phyloP scores from a whole-genome alignment of 2,797 vertebrate species.

The Sciurus carolinensis region DNA sequence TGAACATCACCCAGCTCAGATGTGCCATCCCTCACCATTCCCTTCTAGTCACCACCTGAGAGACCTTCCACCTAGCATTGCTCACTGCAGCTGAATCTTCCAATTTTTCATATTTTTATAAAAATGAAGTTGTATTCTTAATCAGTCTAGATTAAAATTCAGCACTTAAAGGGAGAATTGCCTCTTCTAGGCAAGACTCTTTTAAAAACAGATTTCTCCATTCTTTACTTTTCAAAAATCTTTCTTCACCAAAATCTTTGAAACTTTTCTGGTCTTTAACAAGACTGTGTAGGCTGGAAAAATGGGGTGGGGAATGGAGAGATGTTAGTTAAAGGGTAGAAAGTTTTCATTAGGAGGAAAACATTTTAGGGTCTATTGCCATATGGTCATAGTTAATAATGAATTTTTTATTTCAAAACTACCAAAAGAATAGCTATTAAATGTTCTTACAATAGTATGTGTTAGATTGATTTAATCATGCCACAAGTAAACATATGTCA shows the following conservation, averaged over 20 bases:
- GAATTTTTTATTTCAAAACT: background rate
- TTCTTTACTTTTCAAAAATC: background rate
- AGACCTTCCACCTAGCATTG: background rate
- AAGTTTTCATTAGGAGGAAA: background rate
- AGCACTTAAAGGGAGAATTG: background rate
- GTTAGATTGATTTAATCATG: background rate
- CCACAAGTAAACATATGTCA: background rate
- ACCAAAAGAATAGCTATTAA: background rate
- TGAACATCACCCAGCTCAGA: background rate
- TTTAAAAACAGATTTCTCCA: background rate
- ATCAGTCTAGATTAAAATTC: background rate
- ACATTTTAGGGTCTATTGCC: background rate
- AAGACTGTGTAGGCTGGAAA: background rate
- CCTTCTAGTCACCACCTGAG: background rate
- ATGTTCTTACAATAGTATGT: background rate
- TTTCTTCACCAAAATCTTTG: slow-evolving; percentile 12
- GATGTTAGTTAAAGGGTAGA: background rate
- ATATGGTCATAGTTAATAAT: background rate
- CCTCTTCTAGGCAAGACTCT: background rate
- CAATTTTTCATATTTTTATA: slow-evolving; percentile 1
- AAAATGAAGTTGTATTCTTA: background rate
- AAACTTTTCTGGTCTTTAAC: background rate
- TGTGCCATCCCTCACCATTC: background rate
- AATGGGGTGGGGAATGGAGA: background rate
- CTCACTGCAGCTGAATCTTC: background rate